Base-by-base conservation (phyloP, 2,888 invertebrate genomes). In the Pyrrhia umbra region DNA sequence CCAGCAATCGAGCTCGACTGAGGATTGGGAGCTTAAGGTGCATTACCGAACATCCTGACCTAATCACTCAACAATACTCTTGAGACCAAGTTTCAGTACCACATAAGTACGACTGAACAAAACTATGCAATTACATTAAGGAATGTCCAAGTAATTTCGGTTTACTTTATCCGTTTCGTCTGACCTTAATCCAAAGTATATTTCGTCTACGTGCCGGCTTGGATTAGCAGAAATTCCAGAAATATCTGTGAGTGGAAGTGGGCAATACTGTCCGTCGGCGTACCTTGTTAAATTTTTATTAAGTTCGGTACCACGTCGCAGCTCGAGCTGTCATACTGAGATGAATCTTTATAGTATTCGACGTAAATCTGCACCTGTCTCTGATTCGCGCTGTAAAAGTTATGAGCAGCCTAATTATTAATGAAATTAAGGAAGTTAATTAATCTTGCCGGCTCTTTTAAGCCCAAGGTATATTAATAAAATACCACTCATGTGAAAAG, bases 171-270 rank as follows among this genome's bases (percentile, higher is more conserved):
- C 57, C 64, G 20, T 57, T 68, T 55, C 50, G 27, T 52, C 27
- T 37, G 49, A 50, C 62, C 57, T 72, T 62, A 60, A 62, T 65
- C 50, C 61, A 15, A 67, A 59, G 43, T 65, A 55, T 60, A 65
- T 64, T 74, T 60, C 43, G 65, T 61, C 40, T 62, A 68, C 68
- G 63, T 71, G 68, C 61, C 61, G 42, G 49, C 30, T 55, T 34
- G 47, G 61, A 51, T 64, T 66, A 49, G 25, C 21, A 40, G 55
- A 55, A 67, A 61, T 67, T 51, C 23, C 54, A 61, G 47, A 63
- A 72, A 64, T 71, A 43, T 47, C 37, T 39, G 43, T 34, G 52
- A 57, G 60, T 27, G 45, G 52, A 46, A 52, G 25, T 54, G 2
- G n/a, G 47, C 54, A 39, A 51, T 21, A 50, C n/a, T 15, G 39